Evolutionary conservation across 1,140 invertebrate species (phyloP), one percentile per base, ranked within the genome.

Genomic region (Drosophila arawakana): DNA sequence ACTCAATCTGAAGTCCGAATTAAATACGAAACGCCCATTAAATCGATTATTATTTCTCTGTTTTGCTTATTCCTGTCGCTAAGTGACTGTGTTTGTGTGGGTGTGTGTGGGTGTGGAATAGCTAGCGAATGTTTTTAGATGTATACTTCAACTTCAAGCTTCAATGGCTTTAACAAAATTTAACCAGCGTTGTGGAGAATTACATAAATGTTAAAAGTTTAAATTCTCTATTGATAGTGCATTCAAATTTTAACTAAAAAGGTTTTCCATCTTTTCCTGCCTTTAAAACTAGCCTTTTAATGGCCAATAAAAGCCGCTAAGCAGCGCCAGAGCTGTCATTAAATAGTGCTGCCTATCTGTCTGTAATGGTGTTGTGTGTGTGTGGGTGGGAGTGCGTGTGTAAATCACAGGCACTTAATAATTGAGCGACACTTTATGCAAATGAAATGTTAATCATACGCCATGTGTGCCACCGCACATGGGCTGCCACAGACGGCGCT

Each of bases 391-490:
- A 13, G 60, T 25, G 55, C 11, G 18, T 44, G 61, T 18, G 34
- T 65, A 69, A 73, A 73, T 73, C 65, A 61, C 55, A 50, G 76
- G 41, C 73, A 79, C 68, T 85, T 75, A 88, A 85, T 88, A 85
- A 85, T 88, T 85, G 79, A 88, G 83, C 80, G 76, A 71, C 82
- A 88, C 83, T 88, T 85, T 88, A 86, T 86, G 82, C 80, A 88
- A 86, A 86, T 86, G 83, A 86, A 86, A 88, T 88, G 80, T 88
- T 88, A 88, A 88, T 88, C 83, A 88, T 89, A 89, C 84, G 84
- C 80, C 76, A 68, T 66, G 83, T 88, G 76, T 78, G 81, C 13
- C 13, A 73, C 47, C 55, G 52, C 50, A 52, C 30, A 35, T 54
- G 13, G 25, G 25, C 25, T 30, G 25, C 25, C 25, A 30, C 25